Percentiles rank a stretch among this genome's conserved stretches.
These are phyloP conservation scores for Listrodromus nycthemerus DNA, from an alignment of 2,888 invertebrate genomes.

Conservation along the genomic window DNA sequence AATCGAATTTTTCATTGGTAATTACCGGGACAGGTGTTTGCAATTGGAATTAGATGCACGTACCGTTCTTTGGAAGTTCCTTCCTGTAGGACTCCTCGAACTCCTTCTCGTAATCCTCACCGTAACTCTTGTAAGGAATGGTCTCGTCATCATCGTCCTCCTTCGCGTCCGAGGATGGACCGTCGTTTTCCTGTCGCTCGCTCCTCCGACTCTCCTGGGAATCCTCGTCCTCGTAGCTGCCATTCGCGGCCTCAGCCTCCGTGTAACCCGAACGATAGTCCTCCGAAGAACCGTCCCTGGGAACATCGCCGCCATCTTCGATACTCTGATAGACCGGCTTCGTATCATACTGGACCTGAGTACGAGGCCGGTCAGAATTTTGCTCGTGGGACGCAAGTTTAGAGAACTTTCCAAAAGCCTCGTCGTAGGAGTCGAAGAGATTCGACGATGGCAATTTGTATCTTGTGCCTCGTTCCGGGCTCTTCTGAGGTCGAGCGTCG, in stretches of 20 bases:
- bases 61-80: slow-evolving; percentile 73
- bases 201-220: slow-evolving; percentile 71
- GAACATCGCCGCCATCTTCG: slow-evolving; percentile 69
- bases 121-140: slow-evolving; percentile 67
- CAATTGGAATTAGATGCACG: slow-evolving; percentile 23
- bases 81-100: slow-evolving; percentile 74
- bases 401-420: slow-evolving; percentile 76
- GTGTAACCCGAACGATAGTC: slow-evolving; percentile 50
- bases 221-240: slow-evolving; percentile 71
- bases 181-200: slow-evolving; percentile 68
- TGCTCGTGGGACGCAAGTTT: slow-evolving; percentile 57
- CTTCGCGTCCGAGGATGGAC: slow-evolving; percentile 47
- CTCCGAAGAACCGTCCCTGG: slow-evolving; percentile 52
- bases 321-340: slow-evolving; percentile 57
- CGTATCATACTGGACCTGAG: background rate
- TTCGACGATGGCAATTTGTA: slow-evolving; percentile 65
- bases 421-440: slow-evolving; percentile 73
- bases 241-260: slow-evolving; percentile 17
- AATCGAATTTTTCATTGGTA: too few relatives aligned
- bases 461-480: slow-evolving; percentile 26
- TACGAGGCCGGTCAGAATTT: background rate
- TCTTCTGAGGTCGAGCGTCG: slow-evolving; percentile 68
- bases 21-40: too few relatives aligned
- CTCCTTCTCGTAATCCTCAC: slow-evolving; percentile 74
- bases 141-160: slow-evolving; percentile 66